Evolutionary conservation across 2,888 invertebrate species (phyloP), one percentile per base, ranked within the genome.

Genomic region (Eremobia ochroleuca): DNA sequence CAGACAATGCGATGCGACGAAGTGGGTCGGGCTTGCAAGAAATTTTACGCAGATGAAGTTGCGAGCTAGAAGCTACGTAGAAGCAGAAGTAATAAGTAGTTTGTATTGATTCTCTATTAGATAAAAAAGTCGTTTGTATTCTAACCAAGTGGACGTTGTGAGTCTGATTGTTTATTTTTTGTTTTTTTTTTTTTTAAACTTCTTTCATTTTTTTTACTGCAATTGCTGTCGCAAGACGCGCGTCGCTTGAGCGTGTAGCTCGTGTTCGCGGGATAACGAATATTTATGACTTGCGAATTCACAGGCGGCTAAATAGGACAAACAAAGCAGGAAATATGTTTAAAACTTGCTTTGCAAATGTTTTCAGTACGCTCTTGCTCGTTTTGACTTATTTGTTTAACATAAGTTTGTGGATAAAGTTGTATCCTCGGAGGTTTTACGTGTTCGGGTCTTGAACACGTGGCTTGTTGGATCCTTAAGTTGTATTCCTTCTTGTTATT

Each of bases 241-340:
- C n/a, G 34, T 68, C 68, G 55, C 55, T 55, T 55, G 68, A 58
- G 46, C 43, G 46, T 34, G 9, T 18, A 49, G 1, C 34, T 18
- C 49, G 11, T 49, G 31, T 31, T 34, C 0, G 25, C 31, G 0
- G 67, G 25, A 6, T 49, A 68, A 76, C 61, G 64, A 58, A 81
- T 64, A 81, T 85, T 78, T 85, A 85, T 84, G 68, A 70, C 66
- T 73, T 64, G 78, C 21, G 59, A 67, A 71, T 68, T 78, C 67
- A 62, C 62, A 73, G 52, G 28, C 61, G 15, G 74, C 21, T 84
- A 82, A 79, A 77, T 79, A 79, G 55, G 43, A 55, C 65, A 78
- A 78, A 78, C 69, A 76, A 67, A 52, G n/a, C 59, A 76, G 80
- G 69, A 76, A 76, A 69, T 79, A 84, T 74, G 70, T 77, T 81